Evolutionary conservation across 2,888 invertebrate genomes (phyloP).

Genomic region (Glyphotaelius pellucidus): DNA sequence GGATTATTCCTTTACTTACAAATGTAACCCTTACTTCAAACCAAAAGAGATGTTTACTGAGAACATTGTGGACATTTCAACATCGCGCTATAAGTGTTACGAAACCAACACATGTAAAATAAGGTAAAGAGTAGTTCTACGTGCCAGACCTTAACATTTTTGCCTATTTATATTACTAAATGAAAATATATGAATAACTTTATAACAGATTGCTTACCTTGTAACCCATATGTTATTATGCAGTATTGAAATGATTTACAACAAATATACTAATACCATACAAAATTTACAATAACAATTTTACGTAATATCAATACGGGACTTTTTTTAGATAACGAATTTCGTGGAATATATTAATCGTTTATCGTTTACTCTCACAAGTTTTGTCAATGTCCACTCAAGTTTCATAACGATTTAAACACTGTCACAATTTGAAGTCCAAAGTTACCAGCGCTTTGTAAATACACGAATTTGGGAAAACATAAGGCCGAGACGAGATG

Average conservation of each 20-base stretch:
- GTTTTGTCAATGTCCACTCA: neutral
- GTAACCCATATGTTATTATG: neutral
- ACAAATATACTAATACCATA: neutral
- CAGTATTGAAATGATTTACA: neutral
- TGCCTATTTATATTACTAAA: neutral
- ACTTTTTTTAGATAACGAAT: neutral
- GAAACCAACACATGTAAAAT: neutral
- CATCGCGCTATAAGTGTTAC: neutral
- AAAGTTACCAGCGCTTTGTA: neutral
- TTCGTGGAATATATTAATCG: neutral
- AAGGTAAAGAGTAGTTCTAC: neutral
- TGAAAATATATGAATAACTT: neutral
- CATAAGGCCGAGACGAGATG: slow-evolving; percentile 19
- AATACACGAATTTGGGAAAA: neutral
- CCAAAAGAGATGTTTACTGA: neutral
- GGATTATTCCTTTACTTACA: neutral
- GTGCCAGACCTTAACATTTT: neutral
- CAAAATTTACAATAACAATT: neutral
- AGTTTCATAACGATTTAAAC: neutral
- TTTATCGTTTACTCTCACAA: neutral
- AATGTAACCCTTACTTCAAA: neutral
- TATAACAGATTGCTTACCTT: neutral
- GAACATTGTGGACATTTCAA: neutral
- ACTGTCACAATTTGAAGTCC: neutral
- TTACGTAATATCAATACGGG: slow-evolving; percentile 33